phyloP scores from a whole-genome alignment of 2,888 invertebrate genomes.

The Panorpa germanica region DNA sequence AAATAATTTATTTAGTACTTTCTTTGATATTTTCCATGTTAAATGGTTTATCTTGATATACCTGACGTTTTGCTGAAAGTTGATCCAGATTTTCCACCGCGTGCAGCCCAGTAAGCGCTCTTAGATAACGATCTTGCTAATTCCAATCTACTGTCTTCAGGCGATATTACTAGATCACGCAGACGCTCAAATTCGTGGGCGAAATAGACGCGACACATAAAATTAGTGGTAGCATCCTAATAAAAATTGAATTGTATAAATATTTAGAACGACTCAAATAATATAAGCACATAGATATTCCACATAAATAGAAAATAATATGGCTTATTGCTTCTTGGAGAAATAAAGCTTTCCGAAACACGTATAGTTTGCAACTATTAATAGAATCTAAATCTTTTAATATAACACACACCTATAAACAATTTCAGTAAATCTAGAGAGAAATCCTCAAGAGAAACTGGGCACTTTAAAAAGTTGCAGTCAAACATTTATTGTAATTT shows the following conservation, averaged over 20 bases:
- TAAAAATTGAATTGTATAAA: conserved; percentile 22
- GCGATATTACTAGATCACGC: conserved; percentile 27
- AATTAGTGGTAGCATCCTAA: conserved; percentile 47
- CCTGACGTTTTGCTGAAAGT: conserved; percentile 87
- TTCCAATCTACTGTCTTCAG: conserved; percentile 34
- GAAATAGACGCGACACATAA: conserved; percentile 79
- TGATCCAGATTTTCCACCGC: conserved; percentile 95
- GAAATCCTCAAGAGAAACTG: no score
- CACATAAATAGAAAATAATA: conserved; percentile 35
- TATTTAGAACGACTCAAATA: conserved; percentile 6
- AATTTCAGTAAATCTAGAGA: no score
- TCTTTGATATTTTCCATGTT: neutral
- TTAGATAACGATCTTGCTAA: conserved; percentile 72
- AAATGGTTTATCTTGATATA: conserved; percentile 16
- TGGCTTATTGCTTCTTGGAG: conserved; percentile 20
- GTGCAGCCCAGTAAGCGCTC: conserved; percentile 81
- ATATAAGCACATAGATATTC: conserved; percentile 16
- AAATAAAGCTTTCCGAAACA: no score
- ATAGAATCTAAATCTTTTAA: no score
- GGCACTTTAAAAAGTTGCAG: no score
- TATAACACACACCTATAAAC: no score
- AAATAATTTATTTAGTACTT: conserved; percentile 5
- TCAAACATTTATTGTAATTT: no score
- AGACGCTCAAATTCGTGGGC: conserved; percentile 80
- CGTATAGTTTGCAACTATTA: no score